Evolutionary conservation across 1,140 invertebrate genomes (phyloP).

Genomic region (Apis laboriosa): DNA sequence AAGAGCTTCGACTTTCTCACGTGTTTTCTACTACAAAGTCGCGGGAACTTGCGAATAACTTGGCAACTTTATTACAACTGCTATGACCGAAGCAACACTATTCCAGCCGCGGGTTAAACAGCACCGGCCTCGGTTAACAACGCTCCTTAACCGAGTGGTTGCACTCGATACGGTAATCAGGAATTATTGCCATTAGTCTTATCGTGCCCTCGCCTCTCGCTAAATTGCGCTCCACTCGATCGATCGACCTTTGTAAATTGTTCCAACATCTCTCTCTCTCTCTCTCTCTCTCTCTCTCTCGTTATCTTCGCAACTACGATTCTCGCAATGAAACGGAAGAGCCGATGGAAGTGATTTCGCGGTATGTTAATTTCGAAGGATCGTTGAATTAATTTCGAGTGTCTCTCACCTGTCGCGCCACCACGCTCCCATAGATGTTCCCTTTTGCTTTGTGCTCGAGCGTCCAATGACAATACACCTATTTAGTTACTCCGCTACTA

Average conservation of each 20-base stretch:
- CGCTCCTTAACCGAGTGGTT: neutral
- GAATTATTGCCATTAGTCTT: neutral
- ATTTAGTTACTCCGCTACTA: constrained; percentile 19
- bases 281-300: too few relatives aligned
- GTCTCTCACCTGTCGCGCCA: constrained; percentile 56
- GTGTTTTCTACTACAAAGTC: neutral
- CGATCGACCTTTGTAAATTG: neutral
- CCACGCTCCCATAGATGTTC: constrained; percentile 49
- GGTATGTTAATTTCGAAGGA: neutral
- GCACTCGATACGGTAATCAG: neutral
- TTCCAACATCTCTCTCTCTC: neutral
- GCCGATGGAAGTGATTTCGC: neutral
- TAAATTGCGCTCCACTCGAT: neutral
- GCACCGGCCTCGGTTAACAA: neutral
- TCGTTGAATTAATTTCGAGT: constrained; percentile 59
- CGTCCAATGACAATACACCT: constrained; percentile 68
- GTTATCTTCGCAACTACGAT: neutral
- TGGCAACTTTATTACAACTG: constrained; percentile 16
- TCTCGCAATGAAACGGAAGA: neutral
- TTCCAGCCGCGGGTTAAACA: neutral
- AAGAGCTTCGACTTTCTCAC: constrained; percentile 11
- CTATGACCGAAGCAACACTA: neutral
- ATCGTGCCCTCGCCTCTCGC: neutral
- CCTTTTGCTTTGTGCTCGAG: constrained; percentile 57
- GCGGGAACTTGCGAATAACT: constrained; percentile 12